These are phyloP conservation scores for Cristatella mucedo DNA, from an alignment of 2,888 invertebrate genomes.

Conservation along the genomic window DNA sequence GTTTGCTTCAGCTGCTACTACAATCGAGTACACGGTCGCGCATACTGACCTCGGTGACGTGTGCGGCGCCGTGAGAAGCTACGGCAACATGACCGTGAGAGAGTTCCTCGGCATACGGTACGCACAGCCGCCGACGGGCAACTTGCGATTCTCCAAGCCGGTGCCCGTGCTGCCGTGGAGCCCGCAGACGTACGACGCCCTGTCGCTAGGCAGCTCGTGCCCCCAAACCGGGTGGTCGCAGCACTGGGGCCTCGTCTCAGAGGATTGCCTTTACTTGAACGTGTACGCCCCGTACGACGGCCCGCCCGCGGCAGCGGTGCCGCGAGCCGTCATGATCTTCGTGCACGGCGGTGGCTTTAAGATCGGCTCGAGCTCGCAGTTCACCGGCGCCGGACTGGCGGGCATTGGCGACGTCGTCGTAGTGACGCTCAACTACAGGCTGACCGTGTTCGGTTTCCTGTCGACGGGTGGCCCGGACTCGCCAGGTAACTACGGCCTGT, in stretches of 20 bases:
- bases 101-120: constrained; percentile 9
- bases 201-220: constrained; percentile 2
- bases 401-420: constrained; percentile 15
- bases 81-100: neutral
- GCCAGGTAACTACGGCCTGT: constrained; percentile 20
- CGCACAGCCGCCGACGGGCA: constrained; percentile 9
- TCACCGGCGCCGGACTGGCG: constrained; percentile 11
- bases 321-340: constrained; percentile 10
- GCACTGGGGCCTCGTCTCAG: neutral
- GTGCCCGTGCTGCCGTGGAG: neutral
- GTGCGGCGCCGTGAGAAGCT: neutral
- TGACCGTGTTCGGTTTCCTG: constrained; percentile 20
- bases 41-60: neutral
- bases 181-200: neutral
- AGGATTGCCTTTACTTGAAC: constrained; percentile 4
- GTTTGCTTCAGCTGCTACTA: too few species aligned
- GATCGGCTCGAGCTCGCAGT: neutral
- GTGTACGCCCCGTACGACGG: neutral
- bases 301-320: neutral
- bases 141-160: constrained; percentile 10
- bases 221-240: constrained; percentile 3
- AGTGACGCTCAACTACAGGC: constrained; percentile 18
- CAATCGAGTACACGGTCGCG: too few species aligned
- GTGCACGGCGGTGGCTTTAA: constrained; percentile 11
- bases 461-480: constrained; percentile 15